A percentile compares a stretch with the other conserved stretches of the same genome.
These are phyloP conservation scores for Resseliella maxima DNA, from an alignment of 2,888 invertebrate genomes.

Conservation along the genomic window DNA sequence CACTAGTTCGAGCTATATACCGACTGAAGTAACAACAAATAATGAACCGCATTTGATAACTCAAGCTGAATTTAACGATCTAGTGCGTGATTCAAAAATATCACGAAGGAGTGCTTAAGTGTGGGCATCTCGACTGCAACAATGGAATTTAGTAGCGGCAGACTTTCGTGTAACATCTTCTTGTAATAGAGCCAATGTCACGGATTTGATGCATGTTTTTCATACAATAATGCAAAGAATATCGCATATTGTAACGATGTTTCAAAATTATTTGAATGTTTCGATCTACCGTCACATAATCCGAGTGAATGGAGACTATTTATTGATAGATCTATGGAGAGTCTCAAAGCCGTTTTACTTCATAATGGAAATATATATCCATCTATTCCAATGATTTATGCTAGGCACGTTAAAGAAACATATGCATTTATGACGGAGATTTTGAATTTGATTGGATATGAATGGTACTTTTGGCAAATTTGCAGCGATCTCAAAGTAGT, in stretches of 20 bases:
- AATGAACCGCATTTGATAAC: not conserved
- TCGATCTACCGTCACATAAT: too few relatives aligned
- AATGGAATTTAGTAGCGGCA: not conserved
- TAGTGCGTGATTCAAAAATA: not conserved
- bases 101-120: not conserved
- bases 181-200: not conserved
- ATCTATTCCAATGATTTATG: slow-evolving; percentile 60
- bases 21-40: too few relatives aligned
- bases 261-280: not conserved
- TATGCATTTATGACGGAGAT: slow-evolving; percentile 59
- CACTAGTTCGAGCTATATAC: not conserved
- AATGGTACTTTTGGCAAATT: slow-evolving; percentile 60
- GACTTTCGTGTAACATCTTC: not conserved
- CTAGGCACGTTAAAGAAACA: slow-evolving; percentile 58
- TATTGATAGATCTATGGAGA: slow-evolving; percentile 60
- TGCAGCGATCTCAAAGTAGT: slow-evolving; percentile 59
- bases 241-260: not conserved
- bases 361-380: slow-evolving; percentile 59
- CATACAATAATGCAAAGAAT: not conserved
- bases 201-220: not conserved
- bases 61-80: too few relatives aligned
- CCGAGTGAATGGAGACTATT: slow-evolving; percentile 60
- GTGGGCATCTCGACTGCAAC: not conserved
- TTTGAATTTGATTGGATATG: slow-evolving; percentile 60
- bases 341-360: slow-evolving; percentile 60